phyloP scores from a whole-genome alignment of 92 coral and sea anemone species.

The Bergia puertoricense region DNA sequence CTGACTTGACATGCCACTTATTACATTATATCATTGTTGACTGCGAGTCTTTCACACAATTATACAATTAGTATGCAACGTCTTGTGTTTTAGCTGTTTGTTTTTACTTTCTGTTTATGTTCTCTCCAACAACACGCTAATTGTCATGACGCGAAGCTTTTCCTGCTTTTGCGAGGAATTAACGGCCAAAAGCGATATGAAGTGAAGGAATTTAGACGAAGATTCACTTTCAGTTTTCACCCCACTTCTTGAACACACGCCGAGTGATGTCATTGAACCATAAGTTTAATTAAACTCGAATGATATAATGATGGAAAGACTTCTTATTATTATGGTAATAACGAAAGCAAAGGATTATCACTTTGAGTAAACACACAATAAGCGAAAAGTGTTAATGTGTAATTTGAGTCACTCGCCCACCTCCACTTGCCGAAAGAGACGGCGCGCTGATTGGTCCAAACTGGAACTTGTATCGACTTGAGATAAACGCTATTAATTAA shows the following conservation, averaged over 20 bases:
- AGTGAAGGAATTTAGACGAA: background rate
- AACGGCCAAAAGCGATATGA: background rate
- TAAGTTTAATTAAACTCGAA: conserved; percentile 76
- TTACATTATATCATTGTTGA: conserved; percentile 72
- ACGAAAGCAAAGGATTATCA: conserved; percentile 57
- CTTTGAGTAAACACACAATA: conserved; percentile 68
- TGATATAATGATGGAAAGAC: conserved; percentile 71
- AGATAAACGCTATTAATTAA: conserved; percentile 99
- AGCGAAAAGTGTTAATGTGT: conserved; percentile 67
- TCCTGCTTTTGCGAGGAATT: conserved; percentile 4
- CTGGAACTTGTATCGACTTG: conserved; percentile 81
- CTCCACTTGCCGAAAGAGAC: conserved; percentile 51
- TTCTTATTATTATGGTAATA: conserved; percentile 64
- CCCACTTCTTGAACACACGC: background rate
- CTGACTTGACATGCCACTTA: conserved; percentile 52
- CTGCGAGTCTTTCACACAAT: conserved; percentile 68
- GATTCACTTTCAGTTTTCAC: conserved; percentile 11
- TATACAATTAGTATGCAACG: conserved; percentile 76
- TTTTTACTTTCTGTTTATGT: conserved; percentile 70
- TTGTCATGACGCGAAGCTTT: conserved; percentile 47
- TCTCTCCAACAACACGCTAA: conserved; percentile 67
- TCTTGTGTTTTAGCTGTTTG: conserved; percentile 68
- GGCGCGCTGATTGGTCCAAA: conserved; percentile 73
- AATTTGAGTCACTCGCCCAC: conserved; percentile 63
- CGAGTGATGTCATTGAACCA: conserved; percentile 58